Evolutionary conservation across 2,797 vertebrate genomes (phyloP).

Genomic region (Xiphophorus birchmanni): DNA sequence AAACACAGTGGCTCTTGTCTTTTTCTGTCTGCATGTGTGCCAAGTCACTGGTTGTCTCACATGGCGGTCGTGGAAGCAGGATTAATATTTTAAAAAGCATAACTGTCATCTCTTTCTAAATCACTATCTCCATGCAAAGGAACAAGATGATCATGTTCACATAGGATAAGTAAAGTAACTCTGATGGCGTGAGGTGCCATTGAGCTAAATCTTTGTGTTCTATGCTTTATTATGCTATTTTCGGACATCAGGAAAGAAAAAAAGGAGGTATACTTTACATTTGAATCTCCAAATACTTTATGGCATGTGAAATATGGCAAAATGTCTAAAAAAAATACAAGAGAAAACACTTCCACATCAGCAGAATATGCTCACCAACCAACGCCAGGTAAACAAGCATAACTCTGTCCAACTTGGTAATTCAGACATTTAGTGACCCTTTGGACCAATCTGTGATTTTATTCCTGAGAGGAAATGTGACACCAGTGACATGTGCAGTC

Average conservation of each 20-base stretch:
- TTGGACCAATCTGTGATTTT: background rate
- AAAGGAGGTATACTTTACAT: background rate
- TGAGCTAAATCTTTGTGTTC: conserved; percentile 22
- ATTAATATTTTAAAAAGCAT: conserved; percentile 79
- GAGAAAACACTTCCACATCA: background rate
- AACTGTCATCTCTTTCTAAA: conserved; percentile 67
- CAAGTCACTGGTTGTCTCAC: conserved; percentile 72
- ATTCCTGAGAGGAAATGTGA: background rate
- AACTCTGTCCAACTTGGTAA: background rate
- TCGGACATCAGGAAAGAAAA: background rate
- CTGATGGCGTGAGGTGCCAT: conserved; percentile 26
- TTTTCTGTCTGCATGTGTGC: conserved; percentile 66
- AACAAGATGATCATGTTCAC: conserved; percentile 60
- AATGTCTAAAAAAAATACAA: background rate
- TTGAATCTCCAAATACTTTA: background rate
- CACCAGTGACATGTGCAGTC: background rate
- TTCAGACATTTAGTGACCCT: background rate
- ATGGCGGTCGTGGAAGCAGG: conserved; percentile 65
- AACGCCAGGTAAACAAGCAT: background rate
- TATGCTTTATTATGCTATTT: background rate
- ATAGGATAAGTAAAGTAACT: conserved; percentile 52
- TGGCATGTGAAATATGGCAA: background rate
- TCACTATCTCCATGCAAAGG: conserved; percentile 67
- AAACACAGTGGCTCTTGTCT: background rate
- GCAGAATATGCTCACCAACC: background rate